A percentile compares a stretch with the other conserved stretches of the same genome.
Evolutionary conservation across 2,888 invertebrate species (phyloP).

Genomic region (Pristionchus entomophagus): DNA sequence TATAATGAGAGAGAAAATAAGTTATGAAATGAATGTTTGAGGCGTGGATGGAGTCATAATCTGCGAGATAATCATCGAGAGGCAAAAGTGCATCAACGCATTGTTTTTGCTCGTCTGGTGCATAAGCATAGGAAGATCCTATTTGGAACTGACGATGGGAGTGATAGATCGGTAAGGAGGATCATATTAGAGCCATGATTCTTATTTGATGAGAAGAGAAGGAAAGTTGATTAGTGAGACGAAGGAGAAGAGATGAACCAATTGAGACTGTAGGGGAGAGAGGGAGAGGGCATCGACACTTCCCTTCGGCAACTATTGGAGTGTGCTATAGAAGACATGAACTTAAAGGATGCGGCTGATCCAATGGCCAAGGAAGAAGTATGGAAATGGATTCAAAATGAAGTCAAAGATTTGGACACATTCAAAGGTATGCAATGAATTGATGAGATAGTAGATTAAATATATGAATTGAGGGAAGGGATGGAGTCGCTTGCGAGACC

Average conservation of each 20-base stretch:
- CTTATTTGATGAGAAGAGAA: too few relatives aligned
- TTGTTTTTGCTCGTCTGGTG: slow-evolving; percentile 57
- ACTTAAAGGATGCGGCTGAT: slow-evolving; percentile 11
- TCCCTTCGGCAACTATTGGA: too few relatives aligned
- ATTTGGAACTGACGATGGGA: slow-evolving; percentile 58
- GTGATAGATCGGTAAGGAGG: neutral
- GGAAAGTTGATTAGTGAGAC: too few relatives aligned
- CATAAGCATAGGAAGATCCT: slow-evolving; percentile 54
- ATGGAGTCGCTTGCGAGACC: slow-evolving; percentile 58
- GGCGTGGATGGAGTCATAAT: neutral
- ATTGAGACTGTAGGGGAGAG: too few relatives aligned
- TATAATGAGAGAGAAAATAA: too few relatives aligned
- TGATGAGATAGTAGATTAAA: neutral
- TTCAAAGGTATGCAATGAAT: slow-evolving; percentile 48
- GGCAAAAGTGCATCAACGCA: slow-evolving; percentile 56
- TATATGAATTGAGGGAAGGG: slow-evolving; percentile 49
- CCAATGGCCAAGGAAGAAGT: slow-evolving; percentile 55
- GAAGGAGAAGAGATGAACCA: too few relatives aligned
- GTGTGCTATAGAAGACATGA: too few relatives aligned
- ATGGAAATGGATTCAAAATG: slow-evolving; percentile 56
- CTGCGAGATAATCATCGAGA: slow-evolving; percentile 49
- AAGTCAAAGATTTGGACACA: slow-evolving; percentile 55
- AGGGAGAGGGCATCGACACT: too few relatives aligned
- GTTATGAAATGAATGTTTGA: neutral
- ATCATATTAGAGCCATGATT: neutral